Conservation (phyloP, 2,113 vertebrate genomes). For the Blennius ocellaris region DNA sequence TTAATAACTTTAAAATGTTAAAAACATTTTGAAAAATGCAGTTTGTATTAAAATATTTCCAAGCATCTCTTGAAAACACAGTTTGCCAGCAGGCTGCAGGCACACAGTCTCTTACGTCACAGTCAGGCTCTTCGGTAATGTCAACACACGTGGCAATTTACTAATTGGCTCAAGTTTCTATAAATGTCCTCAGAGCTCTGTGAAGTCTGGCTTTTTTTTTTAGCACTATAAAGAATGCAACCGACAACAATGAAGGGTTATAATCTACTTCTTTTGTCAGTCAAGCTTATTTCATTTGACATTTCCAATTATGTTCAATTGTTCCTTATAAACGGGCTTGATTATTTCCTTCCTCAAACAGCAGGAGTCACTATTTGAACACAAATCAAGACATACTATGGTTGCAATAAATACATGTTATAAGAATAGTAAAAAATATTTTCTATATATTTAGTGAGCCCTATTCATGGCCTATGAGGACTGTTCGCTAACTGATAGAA, state of each 20-base stretch:
- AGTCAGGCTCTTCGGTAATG: slow-evolving; percentile 12
- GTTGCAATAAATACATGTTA: too few relatives aligned
- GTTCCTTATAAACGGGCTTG: too few relatives aligned
- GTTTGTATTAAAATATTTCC: too few relatives aligned
- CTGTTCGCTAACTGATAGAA: too few relatives aligned
- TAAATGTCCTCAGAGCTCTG: slow-evolving; percentile 12
- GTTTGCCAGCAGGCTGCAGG: background rate
- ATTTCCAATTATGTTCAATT: too few relatives aligned
- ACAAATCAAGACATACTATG: background rate
- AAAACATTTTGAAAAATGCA: too few relatives aligned
- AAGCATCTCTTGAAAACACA: background rate
- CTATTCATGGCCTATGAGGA: too few relatives aligned
- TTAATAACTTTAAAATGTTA: too few relatives aligned
- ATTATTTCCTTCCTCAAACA: slow-evolving; percentile 34
- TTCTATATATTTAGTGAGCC: too few relatives aligned
- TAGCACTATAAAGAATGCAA: background rate
- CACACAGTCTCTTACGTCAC: slow-evolving; percentile 3
- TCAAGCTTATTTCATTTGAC: too few relatives aligned
- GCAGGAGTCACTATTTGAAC: slow-evolving; percentile 59
- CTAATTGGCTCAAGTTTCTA: slow-evolving; percentile 65
- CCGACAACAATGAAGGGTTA: background rate
- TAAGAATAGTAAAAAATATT: too few relatives aligned
- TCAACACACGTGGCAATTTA: slow-evolving; percentile 18
- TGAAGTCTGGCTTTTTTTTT: background rate
- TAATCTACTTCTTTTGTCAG: too few relatives aligned